A percentile compares a stretch with the other conserved stretches of the same genome.
Conservation (phyloP, 2,888 invertebrate genomes). For the Melanargia galathea region DNA sequence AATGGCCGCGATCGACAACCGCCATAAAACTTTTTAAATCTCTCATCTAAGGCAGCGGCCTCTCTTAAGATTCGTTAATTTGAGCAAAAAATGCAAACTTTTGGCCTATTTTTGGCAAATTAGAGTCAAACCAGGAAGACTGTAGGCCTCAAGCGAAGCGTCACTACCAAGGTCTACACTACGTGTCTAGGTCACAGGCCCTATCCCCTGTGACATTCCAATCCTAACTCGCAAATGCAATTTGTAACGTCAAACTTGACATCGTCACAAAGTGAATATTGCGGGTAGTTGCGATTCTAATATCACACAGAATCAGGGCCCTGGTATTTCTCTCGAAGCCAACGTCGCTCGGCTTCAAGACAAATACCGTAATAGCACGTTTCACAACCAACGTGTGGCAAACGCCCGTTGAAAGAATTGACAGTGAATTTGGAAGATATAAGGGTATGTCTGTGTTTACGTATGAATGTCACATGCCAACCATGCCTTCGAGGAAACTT, state of each 20-base stretch:
- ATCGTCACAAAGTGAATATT: not conserved
- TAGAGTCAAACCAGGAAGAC: constrained; percentile 64
- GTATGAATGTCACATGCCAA: constrained; percentile 70
- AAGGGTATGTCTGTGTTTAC: constrained; percentile 63
- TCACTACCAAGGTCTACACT: constrained; percentile 72
- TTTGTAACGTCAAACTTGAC: not conserved
- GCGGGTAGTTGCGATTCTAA: not conserved
- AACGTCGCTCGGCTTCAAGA: constrained; percentile 45
- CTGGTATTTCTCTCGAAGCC: constrained; percentile 62
- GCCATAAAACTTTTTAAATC: constrained; percentile 16
- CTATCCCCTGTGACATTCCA: not conserved
- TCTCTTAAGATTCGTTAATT: constrained; percentile 44
- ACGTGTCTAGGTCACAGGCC: constrained; percentile 64
- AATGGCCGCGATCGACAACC: constrained; percentile 16
- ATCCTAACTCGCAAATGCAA: not conserved
- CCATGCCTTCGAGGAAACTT: constrained; percentile 55
- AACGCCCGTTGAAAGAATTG: constrained; percentile 72
- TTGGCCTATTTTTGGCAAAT: constrained; percentile 76
- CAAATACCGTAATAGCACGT: constrained; percentile 73
- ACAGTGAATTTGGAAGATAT: constrained; percentile 74
- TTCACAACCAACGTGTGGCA: constrained; percentile 80
- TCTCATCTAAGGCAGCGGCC: constrained; percentile 23
- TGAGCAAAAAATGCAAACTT: constrained; percentile 63
- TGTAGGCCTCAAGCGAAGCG: constrained; percentile 76
- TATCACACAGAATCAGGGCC: constrained; percentile 15